phyloP scores from a whole-genome alignment of 2,113 vertebrate species.

The Colius striatus region DNA sequence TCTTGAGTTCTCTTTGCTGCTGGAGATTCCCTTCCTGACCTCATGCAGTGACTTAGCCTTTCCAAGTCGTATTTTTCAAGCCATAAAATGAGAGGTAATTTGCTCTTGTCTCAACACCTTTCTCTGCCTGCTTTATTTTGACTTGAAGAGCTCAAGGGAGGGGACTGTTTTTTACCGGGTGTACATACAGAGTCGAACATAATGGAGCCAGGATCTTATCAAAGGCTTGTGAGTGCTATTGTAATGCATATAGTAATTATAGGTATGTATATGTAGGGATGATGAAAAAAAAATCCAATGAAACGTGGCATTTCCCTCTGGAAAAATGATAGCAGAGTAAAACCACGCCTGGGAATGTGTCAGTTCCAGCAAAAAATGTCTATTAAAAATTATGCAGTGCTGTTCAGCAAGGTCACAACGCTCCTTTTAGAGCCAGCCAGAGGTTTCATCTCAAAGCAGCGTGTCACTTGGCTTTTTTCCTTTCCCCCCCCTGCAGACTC shows the following conservation, averaged over 20 bases:
- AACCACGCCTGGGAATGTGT: constrained; percentile 42
- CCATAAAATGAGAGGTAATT: constrained; percentile 19
- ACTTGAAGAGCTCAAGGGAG: constrained; percentile 54
- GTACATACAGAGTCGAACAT: background rate
- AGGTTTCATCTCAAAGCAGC: constrained; percentile 23
- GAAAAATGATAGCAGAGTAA: constrained; percentile 13
- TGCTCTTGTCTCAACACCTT: constrained; percentile 54
- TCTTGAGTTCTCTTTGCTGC: accelerated
- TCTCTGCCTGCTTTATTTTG: constrained; percentile 49
- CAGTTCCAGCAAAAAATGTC: constrained; percentile 51
- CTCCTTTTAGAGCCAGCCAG: constrained; percentile 15
- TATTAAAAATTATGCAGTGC: constrained; percentile 59
- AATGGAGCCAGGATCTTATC: constrained; percentile 28
- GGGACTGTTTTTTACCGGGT: background rate
- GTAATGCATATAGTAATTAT: constrained; percentile 49
- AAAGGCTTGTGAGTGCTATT: constrained; percentile 19
- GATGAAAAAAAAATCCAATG: background rate
- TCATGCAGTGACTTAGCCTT: background rate
- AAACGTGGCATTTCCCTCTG: constrained; percentile 53
- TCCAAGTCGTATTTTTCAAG: background rate
- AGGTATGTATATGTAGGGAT: constrained; percentile 4
- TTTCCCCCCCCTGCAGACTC: background rate
- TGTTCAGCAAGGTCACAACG: constrained; percentile 47
- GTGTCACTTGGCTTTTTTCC: background rate
- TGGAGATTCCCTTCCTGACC: background rate